Evolutionary conservation across 2,113 vertebrate species (phyloP).

Genomic region (Centrocercus urophasianus): DNA sequence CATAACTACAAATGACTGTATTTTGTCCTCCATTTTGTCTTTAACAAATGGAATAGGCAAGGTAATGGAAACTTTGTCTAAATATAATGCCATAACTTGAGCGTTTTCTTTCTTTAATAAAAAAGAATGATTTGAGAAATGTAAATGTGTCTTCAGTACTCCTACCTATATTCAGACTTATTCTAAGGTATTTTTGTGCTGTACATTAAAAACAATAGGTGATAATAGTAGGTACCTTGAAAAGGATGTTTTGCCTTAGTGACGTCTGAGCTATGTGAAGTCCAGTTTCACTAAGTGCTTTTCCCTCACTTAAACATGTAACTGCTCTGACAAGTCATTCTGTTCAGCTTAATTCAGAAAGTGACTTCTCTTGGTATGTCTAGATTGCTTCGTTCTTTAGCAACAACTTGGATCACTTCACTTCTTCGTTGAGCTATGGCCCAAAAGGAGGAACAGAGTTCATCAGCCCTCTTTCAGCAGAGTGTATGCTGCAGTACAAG

Average conservation of each 20-base stretch:
- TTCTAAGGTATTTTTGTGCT: not conserved
- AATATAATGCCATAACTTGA: not conserved
- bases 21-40: constrained; percentile 90
- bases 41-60: constrained; percentile 90
- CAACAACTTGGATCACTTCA: constrained; percentile 94
- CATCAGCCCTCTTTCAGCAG: constrained; percentile 88
- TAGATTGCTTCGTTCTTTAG: constrained; percentile 96
- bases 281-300: not conserved
- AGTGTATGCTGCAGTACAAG: constrained; percentile 93
- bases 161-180: not conserved
- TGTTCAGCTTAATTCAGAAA: not conserved
- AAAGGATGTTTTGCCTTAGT: not conserved
- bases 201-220: not conserved
- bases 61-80: constrained; percentile 75
- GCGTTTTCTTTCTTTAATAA: not conserved
- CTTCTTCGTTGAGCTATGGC: constrained; percentile 84
- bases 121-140: not conserved
- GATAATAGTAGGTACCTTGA: not conserved
- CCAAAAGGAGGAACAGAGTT: constrained; percentile 81
- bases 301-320: not conserved
- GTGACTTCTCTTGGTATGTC: constrained; percentile 23
- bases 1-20: constrained; percentile 93
- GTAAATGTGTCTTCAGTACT: not conserved
- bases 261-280: not conserved
- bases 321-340: not conserved